Conservation (phyloP, 2,888 invertebrate species). For the Noctua fimbriata region DNA sequence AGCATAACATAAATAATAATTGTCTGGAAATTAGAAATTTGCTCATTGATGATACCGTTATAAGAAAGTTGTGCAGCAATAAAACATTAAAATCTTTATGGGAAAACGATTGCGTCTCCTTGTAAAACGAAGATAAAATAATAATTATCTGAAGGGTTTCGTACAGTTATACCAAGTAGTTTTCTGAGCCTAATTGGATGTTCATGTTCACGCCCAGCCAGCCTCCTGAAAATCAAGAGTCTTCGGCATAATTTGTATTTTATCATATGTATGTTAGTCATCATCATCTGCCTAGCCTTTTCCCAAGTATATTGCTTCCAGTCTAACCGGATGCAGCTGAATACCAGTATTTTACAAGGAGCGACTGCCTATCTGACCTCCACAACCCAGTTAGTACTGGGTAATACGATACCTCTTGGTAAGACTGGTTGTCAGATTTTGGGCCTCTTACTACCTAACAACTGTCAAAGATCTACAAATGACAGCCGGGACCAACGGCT, state of each 20-base stretch:
- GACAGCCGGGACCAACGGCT: too few species aligned
- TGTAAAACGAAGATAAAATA: slow-evolving; percentile 1
- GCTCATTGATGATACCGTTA: slow-evolving; percentile 29
- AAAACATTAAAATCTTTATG: slow-evolving; percentile 30
- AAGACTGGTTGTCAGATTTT: too few species aligned
- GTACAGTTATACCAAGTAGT: background rate
- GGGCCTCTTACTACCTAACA: too few species aligned
- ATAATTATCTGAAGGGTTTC: background rate
- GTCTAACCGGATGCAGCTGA: too few species aligned
- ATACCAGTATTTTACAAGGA: too few species aligned
- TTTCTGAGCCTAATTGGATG: background rate
- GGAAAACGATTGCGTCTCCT: slow-evolving; percentile 13
- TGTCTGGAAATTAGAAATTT: slow-evolving; percentile 37
- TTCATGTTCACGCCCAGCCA: background rate
- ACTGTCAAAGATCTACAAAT: too few species aligned
- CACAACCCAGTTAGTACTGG: too few species aligned
- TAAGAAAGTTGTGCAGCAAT: slow-evolving; percentile 3
- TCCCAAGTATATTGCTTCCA: too few species aligned
- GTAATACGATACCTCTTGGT: too few species aligned
- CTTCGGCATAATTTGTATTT: background rate
- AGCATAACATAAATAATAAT: slow-evolving; percentile 43
- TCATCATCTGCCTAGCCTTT: too few species aligned
- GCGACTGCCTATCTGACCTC: too few species aligned
- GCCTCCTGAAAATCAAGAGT: background rate
- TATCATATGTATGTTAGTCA: too few species aligned